Evolutionary conservation across 1,140 invertebrate species (phyloP), one percentile per base, ranked within the genome.

Genomic region (Heliconius hewitsoni): DNA sequence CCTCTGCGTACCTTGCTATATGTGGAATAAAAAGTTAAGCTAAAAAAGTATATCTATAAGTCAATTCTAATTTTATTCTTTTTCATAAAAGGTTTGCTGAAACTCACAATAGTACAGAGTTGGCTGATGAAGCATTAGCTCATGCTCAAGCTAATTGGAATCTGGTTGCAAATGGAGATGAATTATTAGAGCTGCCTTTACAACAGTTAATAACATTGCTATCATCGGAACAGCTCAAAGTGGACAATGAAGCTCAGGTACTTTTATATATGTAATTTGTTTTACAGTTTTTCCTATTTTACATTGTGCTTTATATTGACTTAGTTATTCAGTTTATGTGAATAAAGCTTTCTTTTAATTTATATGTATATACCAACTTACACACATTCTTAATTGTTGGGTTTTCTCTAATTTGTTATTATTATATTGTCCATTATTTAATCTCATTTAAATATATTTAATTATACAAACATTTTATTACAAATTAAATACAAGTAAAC

Each of bases 21-120:
- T 52, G 50, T 52, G 18, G 50, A 16, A 19, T 52, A 52, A 52
- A 52, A 16, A 8, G 34, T 37, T 52, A 19, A 19, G 42, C 3
- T 46, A 52, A 52, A 52, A 6, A 52, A 52, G 19, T 19, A 37
- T 71, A 34, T 34, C 13, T 71, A 18, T 37, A 34, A 46, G 34
- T n/a, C 8, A 13, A 70, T n/a, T 23, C 3, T 18, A 19, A 72
- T 39, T 98, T 96, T 99, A 99, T 98, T 85, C 97, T 96, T 87
- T 97, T 97, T 66, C 99, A 95, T 94, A 98, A 99, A 88, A 98
- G 98, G 93, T 99, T 99, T 96, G 98, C 98, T 80, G 98, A 98
- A 95, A 97, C 97, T 81, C 98, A 99, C 94, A 98, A 98, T 91
- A 98, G 98, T 91, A 95, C 95, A 86, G 96, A 97, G 85, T 95